Percentiles rank a stretch among this genome's conserved stretches.
Conservation (phyloP, 2,113 vertebrate species). For the Lontra canadensis region DNA sequence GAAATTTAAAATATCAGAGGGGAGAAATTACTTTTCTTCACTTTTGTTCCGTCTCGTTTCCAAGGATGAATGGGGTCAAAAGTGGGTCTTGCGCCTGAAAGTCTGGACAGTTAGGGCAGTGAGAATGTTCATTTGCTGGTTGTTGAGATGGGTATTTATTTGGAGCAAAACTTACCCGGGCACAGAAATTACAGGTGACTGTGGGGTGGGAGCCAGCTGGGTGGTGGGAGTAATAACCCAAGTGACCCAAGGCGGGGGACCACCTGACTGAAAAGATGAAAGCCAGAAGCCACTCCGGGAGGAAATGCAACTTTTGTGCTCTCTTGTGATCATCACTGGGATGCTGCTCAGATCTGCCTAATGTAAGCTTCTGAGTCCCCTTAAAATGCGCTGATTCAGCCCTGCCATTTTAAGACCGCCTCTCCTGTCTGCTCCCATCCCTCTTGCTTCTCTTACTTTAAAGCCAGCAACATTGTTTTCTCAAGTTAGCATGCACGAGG, state of each 20-base stretch:
- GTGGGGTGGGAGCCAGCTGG: background rate
- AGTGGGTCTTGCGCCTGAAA: background rate
- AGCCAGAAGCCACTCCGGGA: background rate
- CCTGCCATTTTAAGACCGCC: background rate
- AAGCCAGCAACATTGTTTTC: background rate
- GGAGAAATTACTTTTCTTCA: background rate
- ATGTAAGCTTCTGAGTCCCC: background rate
- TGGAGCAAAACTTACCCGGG: background rate
- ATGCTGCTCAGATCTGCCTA: background rate
- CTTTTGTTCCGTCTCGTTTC: background rate
- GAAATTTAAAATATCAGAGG: background rate
- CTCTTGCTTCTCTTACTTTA: background rate
- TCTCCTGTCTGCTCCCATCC: background rate
- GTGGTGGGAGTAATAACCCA: background rate
- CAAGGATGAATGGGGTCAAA: background rate
- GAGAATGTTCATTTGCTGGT: background rate
- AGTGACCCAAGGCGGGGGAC: background rate
- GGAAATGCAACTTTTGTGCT: background rate
- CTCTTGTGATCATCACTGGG: background rate
- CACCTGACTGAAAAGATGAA: background rate
- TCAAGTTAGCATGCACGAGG: background rate
- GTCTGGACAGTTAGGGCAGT: background rate
- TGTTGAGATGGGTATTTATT: background rate
- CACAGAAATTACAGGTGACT: background rate
- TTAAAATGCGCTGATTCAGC: background rate